Percentiles rank a stretch among this genome's conserved stretches.
These are phyloP conservation scores for Solenopsis fugax DNA, from an alignment of 1,140 invertebrate genomes.

Conservation along the genomic window DNA sequence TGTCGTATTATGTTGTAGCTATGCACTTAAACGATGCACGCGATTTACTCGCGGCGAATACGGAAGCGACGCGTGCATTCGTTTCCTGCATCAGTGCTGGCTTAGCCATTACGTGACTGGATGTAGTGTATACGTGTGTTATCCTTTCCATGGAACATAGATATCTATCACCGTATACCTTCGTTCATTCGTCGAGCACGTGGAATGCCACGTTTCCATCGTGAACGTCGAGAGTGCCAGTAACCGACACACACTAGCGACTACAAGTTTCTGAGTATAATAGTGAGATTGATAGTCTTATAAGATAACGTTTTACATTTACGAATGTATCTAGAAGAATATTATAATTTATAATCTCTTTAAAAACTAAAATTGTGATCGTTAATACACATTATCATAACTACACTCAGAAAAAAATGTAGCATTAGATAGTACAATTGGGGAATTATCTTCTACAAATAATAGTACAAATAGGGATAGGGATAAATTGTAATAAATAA, in stretches of 20 bases:
- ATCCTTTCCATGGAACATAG: background rate
- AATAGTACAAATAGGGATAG: too few relatives aligned
- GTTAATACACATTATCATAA: background rate
- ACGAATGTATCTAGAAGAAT: background rate
- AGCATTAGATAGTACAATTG: too few relatives aligned
- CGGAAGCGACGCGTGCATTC: slow-evolving; percentile 61
- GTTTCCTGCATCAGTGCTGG: slow-evolving; percentile 56
- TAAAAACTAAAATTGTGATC: background rate
- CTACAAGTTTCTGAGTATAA: background rate
- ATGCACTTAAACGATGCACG: slow-evolving; percentile 26
- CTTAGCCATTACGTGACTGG: slow-evolving; percentile 71
- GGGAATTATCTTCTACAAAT: too few relatives aligned
- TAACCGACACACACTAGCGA: background rate
- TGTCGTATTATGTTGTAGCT: background rate
- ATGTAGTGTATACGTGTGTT: slow-evolving; percentile 29
- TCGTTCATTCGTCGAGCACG: background rate
- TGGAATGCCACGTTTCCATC: slow-evolving; percentile 45
- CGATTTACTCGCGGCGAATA: slow-evolving; percentile 50
- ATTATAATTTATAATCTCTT: slow-evolving; percentile 3
- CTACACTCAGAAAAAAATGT: too few relatives aligned
- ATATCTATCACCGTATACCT: slow-evolving; percentile 42
- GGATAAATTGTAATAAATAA: too few relatives aligned
- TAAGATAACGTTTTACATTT: background rate
- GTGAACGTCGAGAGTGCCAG: slow-evolving; percentile 2
- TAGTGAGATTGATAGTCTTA: background rate